phyloP scores from a whole-genome alignment of 2,113 vertebrate genomes.

The Notothenia coriiceps region DNA sequence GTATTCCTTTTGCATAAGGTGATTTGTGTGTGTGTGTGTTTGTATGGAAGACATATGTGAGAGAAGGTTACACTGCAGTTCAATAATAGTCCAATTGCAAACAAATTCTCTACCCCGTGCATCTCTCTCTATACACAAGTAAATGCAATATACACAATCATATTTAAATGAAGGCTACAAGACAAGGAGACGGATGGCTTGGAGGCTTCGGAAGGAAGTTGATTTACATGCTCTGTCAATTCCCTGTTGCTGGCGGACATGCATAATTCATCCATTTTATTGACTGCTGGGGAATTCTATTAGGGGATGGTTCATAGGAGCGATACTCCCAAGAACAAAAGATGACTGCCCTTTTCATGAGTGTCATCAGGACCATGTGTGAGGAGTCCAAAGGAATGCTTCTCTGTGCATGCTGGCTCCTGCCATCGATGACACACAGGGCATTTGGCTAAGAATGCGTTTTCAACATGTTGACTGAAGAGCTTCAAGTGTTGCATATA shows the following conservation, averaged over 20 bases:
- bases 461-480: constrained; percentile 39
- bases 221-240: constrained; percentile 81
- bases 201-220: constrained; percentile 50
- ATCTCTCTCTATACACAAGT: constrained; percentile 51
- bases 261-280: constrained; percentile 83
- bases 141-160: constrained; percentile 70
- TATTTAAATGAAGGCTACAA: constrained; percentile 70
- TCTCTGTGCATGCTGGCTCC: constrained; percentile 1
- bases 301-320: constrained; percentile 62
- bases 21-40: background rate
- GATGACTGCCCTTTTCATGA: constrained; percentile 70
- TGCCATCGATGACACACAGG: constrained; percentile 18
- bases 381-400: constrained; percentile 17
- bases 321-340: constrained; percentile 73
- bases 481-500: constrained; percentile 17
- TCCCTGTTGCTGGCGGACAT: constrained; percentile 64
- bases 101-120: constrained; percentile 49
- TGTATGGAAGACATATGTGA: background rate
- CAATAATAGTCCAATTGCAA: constrained; percentile 46
- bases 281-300: constrained; percentile 80
- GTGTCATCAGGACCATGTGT: constrained; percentile 46
- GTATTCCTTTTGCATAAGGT: background rate
- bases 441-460: constrained; percentile 1
- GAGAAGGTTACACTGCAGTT: constrained; percentile 9
- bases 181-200: constrained; percentile 52